Percentiles rank a stretch among this genome's conserved stretches.
Evolutionary conservation across 2,797 vertebrate species (phyloP).

Genomic region (Acrossocheilus fasciatus): DNA sequence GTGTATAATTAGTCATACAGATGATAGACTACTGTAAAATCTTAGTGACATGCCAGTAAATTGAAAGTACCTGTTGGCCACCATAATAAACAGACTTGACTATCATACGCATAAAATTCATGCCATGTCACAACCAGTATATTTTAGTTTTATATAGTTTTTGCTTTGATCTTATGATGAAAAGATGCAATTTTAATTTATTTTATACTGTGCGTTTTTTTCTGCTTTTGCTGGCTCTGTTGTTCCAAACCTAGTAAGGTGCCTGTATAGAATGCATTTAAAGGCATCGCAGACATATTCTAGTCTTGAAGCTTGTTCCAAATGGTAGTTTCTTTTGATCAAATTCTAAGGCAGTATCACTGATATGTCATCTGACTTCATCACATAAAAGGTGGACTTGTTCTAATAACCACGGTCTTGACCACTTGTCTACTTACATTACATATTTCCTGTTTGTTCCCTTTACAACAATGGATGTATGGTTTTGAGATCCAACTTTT

Average conservation of each 20-base stretch:
- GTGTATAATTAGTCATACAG: constrained; percentile 44
- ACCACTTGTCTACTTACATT: background rate
- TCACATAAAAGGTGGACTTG: background rate
- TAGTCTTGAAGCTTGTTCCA: background rate
- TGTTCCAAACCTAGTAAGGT: background rate
- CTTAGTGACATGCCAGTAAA: constrained; percentile 27
- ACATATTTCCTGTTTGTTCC: background rate
- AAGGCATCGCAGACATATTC: background rate
- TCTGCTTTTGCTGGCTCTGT: background rate
- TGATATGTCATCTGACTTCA: too few relatives aligned
- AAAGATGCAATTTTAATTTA: constrained; percentile 17
- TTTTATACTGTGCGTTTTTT: background rate
- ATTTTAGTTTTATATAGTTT: background rate
- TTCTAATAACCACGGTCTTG: background rate
- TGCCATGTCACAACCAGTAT: constrained; percentile 19
- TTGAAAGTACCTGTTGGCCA: constrained; percentile 27
- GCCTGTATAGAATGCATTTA: background rate
- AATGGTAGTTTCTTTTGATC: background rate
- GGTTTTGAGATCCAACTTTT: too few relatives aligned
- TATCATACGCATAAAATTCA: background rate
- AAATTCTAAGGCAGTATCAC: background rate
- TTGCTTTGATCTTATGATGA: constrained; percentile 35
- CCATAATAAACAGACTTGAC: constrained; percentile 24
- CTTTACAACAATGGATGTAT: too few relatives aligned
- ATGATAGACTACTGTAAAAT: constrained; percentile 48